Base-by-base conservation (phyloP, 2,113 vertebrate species). In the Takifugu flavidus region DNA sequence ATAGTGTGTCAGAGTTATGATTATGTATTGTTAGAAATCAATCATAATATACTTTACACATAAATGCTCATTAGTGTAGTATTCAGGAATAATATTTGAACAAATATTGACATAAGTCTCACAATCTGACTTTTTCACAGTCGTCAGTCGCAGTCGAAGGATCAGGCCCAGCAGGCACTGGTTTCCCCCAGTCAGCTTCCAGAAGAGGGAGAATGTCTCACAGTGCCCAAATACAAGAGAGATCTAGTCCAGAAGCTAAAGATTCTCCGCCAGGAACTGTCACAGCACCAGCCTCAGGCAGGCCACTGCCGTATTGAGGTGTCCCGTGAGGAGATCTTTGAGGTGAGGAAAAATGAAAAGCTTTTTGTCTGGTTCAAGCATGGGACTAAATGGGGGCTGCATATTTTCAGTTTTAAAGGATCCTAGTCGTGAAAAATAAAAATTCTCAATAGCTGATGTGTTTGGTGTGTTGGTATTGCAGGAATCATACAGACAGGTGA, bases 171-270 rank as follows among this genome's bases (percentile, higher is more conserved):
- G 61, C 90, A 91, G 77, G 93, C 90, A 65, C 89, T 93, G 66
- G 93, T 96, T 62, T 92, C 94, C 0, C 87, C 97, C 2, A 90
- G 90, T 60, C 93, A 93, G 77, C 91, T 95, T 14, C 95, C 94
- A 0, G 96, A 98, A 5, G 96, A 98, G 72, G 91, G 94, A 0
- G 96, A 98, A 84, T 96, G 96, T 71, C 92, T 98, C 80, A 98
- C 96, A 0, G 96, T 94, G 75, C 96, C 96, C 2, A 92, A 95
- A 57, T 99, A 98, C 80, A 98, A 99, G 86, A 86, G 97, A 29
- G 97, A 99, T 82, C 91, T 99, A 5, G 97, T 99, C 60, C 97
- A 99, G 89, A 99, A 99, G 65, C 94, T 98, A 0, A 99, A 99
- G 90, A 95, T 95, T 88, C 89, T 99, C 67, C 82, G 97, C 13